Conservation (phyloP, 1,140 invertebrate species). For the Mycetomoellerius zeteki region DNA sequence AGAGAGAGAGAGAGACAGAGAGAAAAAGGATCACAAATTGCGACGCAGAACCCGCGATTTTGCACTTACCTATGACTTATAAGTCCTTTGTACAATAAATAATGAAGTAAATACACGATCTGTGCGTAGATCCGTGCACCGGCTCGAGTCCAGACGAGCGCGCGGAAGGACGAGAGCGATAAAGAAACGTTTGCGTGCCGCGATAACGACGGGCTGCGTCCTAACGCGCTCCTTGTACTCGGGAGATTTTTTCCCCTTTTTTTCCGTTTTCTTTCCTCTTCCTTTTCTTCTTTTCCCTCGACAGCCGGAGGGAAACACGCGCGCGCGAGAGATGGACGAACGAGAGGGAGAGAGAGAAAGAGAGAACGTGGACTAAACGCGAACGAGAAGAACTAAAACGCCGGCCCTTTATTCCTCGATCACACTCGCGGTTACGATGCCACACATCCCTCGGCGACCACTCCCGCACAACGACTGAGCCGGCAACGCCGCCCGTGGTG, state of each 20-base stretch:
- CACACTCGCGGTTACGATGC: slow-evolving; percentile 81
- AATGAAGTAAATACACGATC: slow-evolving; percentile 78
- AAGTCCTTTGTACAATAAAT: slow-evolving; percentile 84
- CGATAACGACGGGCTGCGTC: neutral
- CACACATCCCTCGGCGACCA: slow-evolving; percentile 85
- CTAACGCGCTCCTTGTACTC: neutral
- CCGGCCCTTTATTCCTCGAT: slow-evolving; percentile 76
- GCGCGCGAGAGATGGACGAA: neutral
- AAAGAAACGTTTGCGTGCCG: slow-evolving; percentile 54
- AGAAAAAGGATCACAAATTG: slow-evolving; percentile 44
- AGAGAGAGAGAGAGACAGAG: neutral
- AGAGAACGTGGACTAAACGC: slow-evolving; percentile 66
- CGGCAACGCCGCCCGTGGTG: slow-evolving; percentile 82
- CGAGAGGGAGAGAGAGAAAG: slow-evolving; percentile 11
- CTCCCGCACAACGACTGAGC: slow-evolving; percentile 86
- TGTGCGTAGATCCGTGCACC: slow-evolving; percentile 58
- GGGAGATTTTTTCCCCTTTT: neutral
- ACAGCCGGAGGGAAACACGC: slow-evolving; percentile 19
- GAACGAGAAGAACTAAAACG: slow-evolving; percentile 74
- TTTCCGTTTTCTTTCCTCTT: too few relatives aligned
- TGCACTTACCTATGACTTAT: slow-evolving; percentile 81
- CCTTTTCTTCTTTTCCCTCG: slow-evolving; percentile 46
- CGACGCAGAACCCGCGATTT: slow-evolving; percentile 8
- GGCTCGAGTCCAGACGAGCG: slow-evolving; percentile 30
- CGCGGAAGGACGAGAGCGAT: slow-evolving; percentile 48